Conservation (phyloP, 2,113 vertebrate species). For the Phrynosoma platyrhinos region DNA sequence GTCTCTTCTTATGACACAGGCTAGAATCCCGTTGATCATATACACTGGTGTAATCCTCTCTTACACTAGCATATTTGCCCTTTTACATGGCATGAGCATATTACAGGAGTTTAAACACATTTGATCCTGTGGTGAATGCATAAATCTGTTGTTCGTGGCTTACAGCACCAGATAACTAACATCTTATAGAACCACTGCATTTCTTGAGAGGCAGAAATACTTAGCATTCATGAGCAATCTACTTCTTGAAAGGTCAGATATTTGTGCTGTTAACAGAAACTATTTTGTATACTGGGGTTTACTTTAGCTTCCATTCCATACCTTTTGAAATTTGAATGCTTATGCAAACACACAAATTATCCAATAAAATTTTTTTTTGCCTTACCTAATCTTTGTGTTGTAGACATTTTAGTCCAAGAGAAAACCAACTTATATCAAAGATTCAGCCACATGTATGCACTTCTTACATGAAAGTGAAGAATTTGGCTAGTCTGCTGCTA, state of each 20-base stretch:
- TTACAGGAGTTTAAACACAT: not conserved
- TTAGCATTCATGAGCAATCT: not conserved
- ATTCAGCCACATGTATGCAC: not conserved
- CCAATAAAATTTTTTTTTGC: not conserved
- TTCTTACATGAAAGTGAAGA: not conserved
- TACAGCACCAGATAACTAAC: not conserved
- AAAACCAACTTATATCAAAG: not conserved
- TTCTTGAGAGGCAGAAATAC: not conserved
- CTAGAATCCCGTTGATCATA: too few relatives aligned
- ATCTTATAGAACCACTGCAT: not conserved
- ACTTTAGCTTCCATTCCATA: not conserved
- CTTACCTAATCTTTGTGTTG: not conserved
- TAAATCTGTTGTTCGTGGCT: not conserved
- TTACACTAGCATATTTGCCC: not conserved
- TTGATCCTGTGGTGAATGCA: not conserved
- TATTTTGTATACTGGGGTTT: not conserved
- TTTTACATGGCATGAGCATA: not conserved
- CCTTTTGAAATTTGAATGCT: not conserved
- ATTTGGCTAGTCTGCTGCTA: not conserved
- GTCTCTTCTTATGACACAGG: not conserved
- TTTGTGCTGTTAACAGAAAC: not conserved
- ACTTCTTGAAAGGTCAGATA: not conserved
- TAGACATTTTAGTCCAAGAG: not conserved
- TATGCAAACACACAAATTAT: too few relatives aligned
- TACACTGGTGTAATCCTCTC: too few relatives aligned